These are phyloP conservation scores for Hylaeus anthracinus DNA, from an alignment of 1,140 invertebrate species.

Conservation along the genomic window DNA sequence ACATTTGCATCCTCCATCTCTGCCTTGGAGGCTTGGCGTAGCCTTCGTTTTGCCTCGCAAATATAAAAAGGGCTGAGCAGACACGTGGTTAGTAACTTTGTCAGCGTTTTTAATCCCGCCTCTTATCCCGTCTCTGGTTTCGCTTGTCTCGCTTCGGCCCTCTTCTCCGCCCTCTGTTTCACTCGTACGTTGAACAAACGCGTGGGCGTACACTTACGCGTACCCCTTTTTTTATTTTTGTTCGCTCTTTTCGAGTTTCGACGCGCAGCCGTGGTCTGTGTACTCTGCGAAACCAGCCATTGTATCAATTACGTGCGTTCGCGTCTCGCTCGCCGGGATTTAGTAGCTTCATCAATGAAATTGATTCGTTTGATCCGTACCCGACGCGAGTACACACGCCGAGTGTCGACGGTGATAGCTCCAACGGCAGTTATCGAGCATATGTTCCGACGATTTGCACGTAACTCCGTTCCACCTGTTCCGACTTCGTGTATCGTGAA, in stretches of 20 bases:
- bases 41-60: conserved; percentile 44
- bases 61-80: conserved; percentile 66
- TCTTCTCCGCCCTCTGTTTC: conserved; percentile 10
- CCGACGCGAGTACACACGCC: conserved; percentile 11
- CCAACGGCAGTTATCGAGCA: conserved; percentile 33
- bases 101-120: conserved; percentile 75
- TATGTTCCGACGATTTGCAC: conserved; percentile 35
- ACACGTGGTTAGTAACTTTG: conserved; percentile 76
- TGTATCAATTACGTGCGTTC: conserved; percentile 73
- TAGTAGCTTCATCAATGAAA: conserved; percentile 78
- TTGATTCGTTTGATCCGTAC: conserved; percentile 69
- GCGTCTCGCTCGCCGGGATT: conserved; percentile 68
- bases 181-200: conserved; percentile 7
- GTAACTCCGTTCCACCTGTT: not conserved
- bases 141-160: not conserved
- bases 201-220: not conserved
- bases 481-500: not conserved
- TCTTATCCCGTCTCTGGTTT: conserved; percentile 36
- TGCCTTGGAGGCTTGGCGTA: not conserved
- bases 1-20: conserved; percentile 29
- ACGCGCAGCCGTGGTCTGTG: conserved; percentile 21
- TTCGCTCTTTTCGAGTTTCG: not conserved
- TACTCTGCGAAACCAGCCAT: conserved; percentile 69
- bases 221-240: not conserved
- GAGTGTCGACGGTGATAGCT: conserved; percentile 44